Evolutionary conservation across 2,797 vertebrate genomes (phyloP).

Genomic region (Basileuterus tristriatus): DNA sequence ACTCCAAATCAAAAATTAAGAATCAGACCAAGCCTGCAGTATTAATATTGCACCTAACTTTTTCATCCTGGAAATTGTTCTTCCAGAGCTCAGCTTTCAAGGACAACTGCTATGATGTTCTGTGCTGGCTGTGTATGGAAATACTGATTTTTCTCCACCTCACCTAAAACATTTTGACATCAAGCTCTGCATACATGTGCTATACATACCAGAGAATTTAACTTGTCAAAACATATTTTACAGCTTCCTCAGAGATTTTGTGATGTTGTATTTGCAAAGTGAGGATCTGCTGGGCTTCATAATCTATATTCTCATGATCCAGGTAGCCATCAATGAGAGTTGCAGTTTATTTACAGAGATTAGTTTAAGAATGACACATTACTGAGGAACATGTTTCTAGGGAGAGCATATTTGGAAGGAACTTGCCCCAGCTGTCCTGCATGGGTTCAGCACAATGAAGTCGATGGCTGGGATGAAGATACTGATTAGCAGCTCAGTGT

Average conservation of each 20-base stretch:
- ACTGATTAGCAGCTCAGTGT: not conserved
- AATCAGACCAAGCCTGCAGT: not conserved
- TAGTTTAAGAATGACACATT: not conserved
- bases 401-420: not conserved
- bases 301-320: not conserved
- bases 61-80: slow-evolving; percentile 20
- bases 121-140: not conserved
- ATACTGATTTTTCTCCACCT: not conserved
- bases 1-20: slow-evolving; percentile 45
- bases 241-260: not conserved
- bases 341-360: not conserved
- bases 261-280: not conserved
- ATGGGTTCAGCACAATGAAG: not conserved
- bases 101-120: not conserved
- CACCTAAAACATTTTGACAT: not conserved
- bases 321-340: too few relatives aligned
- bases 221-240: not conserved
- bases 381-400: not conserved
- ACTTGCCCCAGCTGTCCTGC: not conserved
- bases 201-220: not conserved
- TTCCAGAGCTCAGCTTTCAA: not conserved
- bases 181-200: not conserved
- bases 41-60: slow-evolving; percentile 1
- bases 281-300: not conserved
- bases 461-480: not conserved